Conservation (phyloP, 92 coral and sea anemone genomes). For the Plumapathes pennacea region DNA sequence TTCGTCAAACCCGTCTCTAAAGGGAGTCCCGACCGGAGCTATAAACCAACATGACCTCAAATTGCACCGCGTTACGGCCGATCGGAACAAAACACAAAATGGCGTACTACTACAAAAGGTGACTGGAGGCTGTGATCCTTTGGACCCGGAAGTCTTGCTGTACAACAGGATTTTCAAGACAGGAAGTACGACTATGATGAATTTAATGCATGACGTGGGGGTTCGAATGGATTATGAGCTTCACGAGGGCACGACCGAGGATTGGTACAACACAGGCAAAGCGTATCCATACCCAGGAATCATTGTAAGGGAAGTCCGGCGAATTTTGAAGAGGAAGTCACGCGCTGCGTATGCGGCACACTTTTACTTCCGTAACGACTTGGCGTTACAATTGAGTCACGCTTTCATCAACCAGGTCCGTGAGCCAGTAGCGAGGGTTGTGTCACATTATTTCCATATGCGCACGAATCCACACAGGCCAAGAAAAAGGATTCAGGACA, state of each 20-base stretch:
- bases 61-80: too few species aligned
- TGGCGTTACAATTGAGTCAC: slow-evolving; percentile 57
- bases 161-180: slow-evolving; percentile 75
- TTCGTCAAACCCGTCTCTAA: too few species aligned
- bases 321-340: slow-evolving; percentile 29
- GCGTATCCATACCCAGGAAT: slow-evolving; percentile 66
- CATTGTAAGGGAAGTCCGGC: slow-evolving; percentile 58
- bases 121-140: slow-evolving; percentile 35
- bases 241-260: slow-evolving; percentile 75
- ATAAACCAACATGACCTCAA: too few species aligned
- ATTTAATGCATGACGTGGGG: slow-evolving; percentile 11
- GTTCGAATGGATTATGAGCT: slow-evolving; percentile 26
- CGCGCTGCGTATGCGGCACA: slow-evolving; percentile 81
- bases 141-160: slow-evolving; percentile 56
- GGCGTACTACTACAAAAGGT: slow-evolving; percentile 7
- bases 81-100: not conserved
- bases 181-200: slow-evolving; percentile 58
- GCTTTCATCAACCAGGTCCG: slow-evolving; percentile 93
- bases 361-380: slow-evolving; percentile 74
- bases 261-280: slow-evolving; percentile 76
- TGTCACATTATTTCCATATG: slow-evolving; percentile 86
- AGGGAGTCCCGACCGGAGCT: too few species aligned
- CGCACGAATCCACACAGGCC: slow-evolving; percentile 59
- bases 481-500: slow-evolving; percentile 38
- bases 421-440: slow-evolving; percentile 82